Percentiles rank a stretch among this genome's conserved stretches.
Conservation (phyloP, 2,113 vertebrate genomes). For the Heptranchias perlo region DNA sequence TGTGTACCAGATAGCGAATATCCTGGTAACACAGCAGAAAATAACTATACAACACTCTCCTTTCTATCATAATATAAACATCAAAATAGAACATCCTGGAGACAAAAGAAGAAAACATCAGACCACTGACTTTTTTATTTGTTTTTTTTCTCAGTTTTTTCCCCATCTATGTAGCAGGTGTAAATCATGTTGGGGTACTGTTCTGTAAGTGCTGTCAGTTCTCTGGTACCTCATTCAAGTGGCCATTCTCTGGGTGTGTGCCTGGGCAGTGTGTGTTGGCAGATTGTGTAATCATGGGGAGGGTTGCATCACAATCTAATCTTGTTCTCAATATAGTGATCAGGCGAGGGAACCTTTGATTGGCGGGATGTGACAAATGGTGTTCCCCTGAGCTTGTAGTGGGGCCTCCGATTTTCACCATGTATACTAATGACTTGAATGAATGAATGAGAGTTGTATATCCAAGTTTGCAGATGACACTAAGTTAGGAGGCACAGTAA, state of each 20-base stretch:
- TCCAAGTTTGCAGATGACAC: not conserved
- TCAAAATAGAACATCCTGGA: not conserved
- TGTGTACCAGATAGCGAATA: not conserved
- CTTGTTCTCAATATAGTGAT: not conserved
- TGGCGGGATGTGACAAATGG: not conserved
- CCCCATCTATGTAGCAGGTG: not conserved
- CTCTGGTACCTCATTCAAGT: not conserved
- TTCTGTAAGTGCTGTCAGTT: not conserved
- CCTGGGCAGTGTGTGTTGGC: not conserved
- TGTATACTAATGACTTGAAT: not conserved
- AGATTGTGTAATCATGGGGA: not conserved
- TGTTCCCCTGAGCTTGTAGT: not conserved
- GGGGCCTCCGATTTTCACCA: not conserved
- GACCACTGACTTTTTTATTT: not conserved
- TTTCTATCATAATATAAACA: not conserved
- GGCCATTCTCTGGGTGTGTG: not conserved
- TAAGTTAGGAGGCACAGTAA: not conserved
- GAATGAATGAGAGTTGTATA: not conserved
- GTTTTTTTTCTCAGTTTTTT: not conserved
- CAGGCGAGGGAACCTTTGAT: not conserved
- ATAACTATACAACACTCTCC: not conserved
- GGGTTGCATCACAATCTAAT: not conserved
- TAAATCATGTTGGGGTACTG: not conserved
- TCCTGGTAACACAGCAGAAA: not conserved
- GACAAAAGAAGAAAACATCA: not conserved